Base-by-base conservation (phyloP, 2,113 vertebrate species). In the Cephalopholis sonnerati region DNA sequence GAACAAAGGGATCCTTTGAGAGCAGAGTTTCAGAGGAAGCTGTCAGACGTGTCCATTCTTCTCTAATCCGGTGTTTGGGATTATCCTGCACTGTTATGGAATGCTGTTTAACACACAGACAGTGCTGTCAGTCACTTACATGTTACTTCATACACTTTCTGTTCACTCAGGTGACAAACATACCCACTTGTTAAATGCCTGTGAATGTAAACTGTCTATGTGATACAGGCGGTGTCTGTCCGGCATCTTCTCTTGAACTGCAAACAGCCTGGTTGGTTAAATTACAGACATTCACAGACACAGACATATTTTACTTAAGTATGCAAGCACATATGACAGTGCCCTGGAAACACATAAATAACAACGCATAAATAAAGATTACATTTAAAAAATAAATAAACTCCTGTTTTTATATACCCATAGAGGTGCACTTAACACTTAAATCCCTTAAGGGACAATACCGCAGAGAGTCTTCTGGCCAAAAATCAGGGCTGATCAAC, bases 1-100 rank as follows among this genome's bases (percentile, higher is more conserved):
- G 89, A 89, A 90, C 88, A 93, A 92, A 92, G 64, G 78, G 79
- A 74, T 73, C 79, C 84, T 88, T 91, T 90, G 83, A 88, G 88
- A 36, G 48, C 66, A 25, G 53, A 71, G 22, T 75, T 57, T 66
- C 53, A 62, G 57, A 74, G 63, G 82, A 74, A 84, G 53, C 80
- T 89, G 84, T 92, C 87, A 82, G 62, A 87, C 81, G 0, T 80
- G 82, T 81, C 46, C 39, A n/a, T 74, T 84, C 89, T 74, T 71
- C 83, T 91, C 77, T 85, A 88, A 89, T 90, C 84, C 62, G 11
- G 54, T 89, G 68, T 90, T 91, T 79, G 51, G 79, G 80, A 89
- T 93, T 57, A 86, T 70, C 39, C 67, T 67, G 17, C 27, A 16
- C 80, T 66, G 64, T 73, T 82, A 4, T 84, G 85, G 85, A 83